Evolutionary conservation across 1,140 invertebrate species (phyloP), one percentile per base, ranked within the genome.

Genomic region (Aphidius gifuensis): DNA sequence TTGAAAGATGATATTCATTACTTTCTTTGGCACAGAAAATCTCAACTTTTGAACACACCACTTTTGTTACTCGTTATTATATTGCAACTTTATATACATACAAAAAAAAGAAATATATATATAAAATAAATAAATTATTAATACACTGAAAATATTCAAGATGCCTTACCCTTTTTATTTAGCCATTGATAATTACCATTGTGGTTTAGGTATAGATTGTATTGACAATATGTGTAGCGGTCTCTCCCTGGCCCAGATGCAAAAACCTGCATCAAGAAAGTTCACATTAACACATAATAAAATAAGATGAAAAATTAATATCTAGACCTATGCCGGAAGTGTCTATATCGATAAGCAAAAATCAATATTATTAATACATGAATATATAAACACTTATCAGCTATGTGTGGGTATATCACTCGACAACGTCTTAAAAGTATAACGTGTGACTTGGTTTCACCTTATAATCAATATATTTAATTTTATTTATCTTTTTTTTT

Each of bases 21-120:
- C 71, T 73, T 73, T 73, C 71, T 71, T 73, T 68, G 69, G 67
- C 71, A 73, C 64, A 70, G 69, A 71, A 73, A 65, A 58, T 49
- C 16, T 60, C n/a, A 45, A 39, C 39, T 9, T 60, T 43, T 4
- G 49, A 11, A 39, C 50, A 60, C 39, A 21, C 32, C 39, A 49
- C 47, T 48, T 6, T n/a, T 48, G 16, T 48, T 6, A 6, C 58
- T 51, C 38, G 50, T 50, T 58, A 48, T 45, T 60, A 42, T 43
- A 51, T 6, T 6, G 2, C 47, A 49, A 32, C 23, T 32, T 32
- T 32, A 4, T 32, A 32, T 32, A 32, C 4, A 32, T 32, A 32
- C 0, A 32, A 32, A 1, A 32, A 32, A 32, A 32, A 32, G 1
- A 32, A 32, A 32, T 3, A n/a, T n/a, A n/a, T n/a, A n/a, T n/a